Conservation (phyloP, 2,888 invertebrate species). For the Ferrisia virgata region DNA sequence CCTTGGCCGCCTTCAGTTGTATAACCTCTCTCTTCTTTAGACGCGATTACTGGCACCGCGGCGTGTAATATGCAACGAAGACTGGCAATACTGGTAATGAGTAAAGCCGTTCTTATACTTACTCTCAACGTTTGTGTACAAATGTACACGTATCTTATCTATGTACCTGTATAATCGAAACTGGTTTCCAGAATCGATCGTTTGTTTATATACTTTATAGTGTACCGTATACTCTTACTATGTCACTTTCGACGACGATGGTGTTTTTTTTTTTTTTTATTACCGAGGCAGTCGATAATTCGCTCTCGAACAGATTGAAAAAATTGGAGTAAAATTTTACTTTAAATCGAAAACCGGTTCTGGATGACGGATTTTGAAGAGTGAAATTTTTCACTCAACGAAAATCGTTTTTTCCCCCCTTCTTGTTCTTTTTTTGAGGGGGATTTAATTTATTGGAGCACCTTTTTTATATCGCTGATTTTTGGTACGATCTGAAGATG, state of each 20-base stretch:
- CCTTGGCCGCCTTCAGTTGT: constrained; percentile 43
- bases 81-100: background rate
- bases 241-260: background rate
- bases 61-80: background rate
- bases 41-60: constrained; percentile 5
- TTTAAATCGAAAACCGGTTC: background rate
- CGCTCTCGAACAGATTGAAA: background rate
- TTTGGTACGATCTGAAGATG: no score
- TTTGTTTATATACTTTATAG: background rate
- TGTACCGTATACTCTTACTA: background rate
- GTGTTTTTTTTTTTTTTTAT: no score
- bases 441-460: background rate
- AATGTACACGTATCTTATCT: background rate
- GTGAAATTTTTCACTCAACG: background rate
- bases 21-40: constrained; percentile 34
- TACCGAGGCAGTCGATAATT: no score
- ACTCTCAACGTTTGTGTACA: no score
- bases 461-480: no score
- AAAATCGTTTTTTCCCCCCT: background rate
- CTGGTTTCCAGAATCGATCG: constrained; percentile 5
- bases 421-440: no score
- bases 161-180: background rate
- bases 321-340: constrained; percentile 6
- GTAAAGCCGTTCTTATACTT: background rate
- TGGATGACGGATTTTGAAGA: background rate